Base-by-base conservation (phyloP, 1,140 invertebrate species). In the Aricia agestis region DNA sequence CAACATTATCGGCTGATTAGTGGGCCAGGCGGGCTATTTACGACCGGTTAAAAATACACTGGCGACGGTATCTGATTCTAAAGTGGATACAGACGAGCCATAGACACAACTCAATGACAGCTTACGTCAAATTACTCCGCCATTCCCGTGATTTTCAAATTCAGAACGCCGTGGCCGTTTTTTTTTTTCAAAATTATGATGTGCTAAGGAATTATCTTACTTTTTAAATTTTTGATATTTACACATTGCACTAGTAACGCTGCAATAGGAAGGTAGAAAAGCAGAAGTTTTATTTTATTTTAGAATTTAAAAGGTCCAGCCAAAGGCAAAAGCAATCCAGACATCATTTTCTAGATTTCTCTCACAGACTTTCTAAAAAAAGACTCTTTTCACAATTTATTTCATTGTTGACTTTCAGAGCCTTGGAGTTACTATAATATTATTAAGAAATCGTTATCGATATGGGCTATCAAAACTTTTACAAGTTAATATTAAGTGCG, bases 1-100 rank as follows among this genome's bases (percentile, higher is more conserved):
- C 17, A 66, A 32, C 68, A 71, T 70, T 73, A 72, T 74, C 73
- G 70, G 66, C 70, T 72, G 74, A 72, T 76, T 74, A 76, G 72
- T 73, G 75, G 72, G 74, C 68, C 74, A 74, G 42, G 66, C 70
- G 74, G 70, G 76, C 79, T 80, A 80, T 80, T 80, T 78, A 74
- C 73, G 57, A 72, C 74, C 15, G 15, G 74, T 74, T 76, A 78
- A 75, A 80, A 78, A 78, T 78, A 80, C 72, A 69, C 72, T 59
- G 67, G 71, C 67, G 67, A 73, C 73, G 65, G 72, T 74, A 72
- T 75, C 76, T 71, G 68, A 74, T 72, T 73, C 31, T 57, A 66
- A 71, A 15, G 58, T 36, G 11, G 66, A 67, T 67, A 18, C 36
- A 52, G n/a, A 17, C 36, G 45, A 41, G 59, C 18, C 59, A 52